phyloP scores from a whole-genome alignment of 2,113 vertebrate species.

The Melanostigma gelatinosum region DNA sequence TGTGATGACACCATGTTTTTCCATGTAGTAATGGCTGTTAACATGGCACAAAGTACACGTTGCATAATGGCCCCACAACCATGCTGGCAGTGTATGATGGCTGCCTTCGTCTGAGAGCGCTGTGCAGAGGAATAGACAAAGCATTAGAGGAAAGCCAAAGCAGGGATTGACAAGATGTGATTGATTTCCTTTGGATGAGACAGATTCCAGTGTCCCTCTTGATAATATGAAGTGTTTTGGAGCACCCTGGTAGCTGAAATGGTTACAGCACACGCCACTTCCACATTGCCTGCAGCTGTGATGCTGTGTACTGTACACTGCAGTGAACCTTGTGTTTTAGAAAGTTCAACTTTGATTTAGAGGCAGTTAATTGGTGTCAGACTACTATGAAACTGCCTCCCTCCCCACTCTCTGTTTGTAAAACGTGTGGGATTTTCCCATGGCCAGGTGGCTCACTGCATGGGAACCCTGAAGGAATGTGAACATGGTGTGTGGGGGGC shows the following conservation, averaged over 20 bases:
- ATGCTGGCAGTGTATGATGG: conserved; percentile 18
- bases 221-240: not conserved
- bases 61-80: conserved; percentile 65
- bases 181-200: not conserved
- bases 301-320: not conserved
- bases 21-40: conserved; percentile 82
- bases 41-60: conserved; percentile 74
- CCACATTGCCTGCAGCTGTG: conserved; percentile 9
- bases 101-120: not conserved
- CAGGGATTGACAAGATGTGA: not conserved
- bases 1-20: conserved; percentile 80
- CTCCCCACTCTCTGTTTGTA: conserved; percentile 11
- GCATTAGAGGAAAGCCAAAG: conserved; percentile 34
- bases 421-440: conserved; percentile 52
- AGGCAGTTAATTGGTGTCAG: conserved; percentile 47
- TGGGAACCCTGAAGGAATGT: conserved; percentile 43
- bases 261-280: not conserved
- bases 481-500: conserved; percentile 14
- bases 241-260: too few relatives aligned
- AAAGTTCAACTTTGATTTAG: conserved; percentile 38
- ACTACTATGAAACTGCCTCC: conserved; percentile 25
- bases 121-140: not conserved
- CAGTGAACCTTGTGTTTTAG: conserved; percentile 16
- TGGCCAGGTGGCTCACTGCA: conserved; percentile 46
- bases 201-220: not conserved